Base-by-base conservation (phyloP, 1,140 invertebrate species). In the Neodiprion virginianus region DNA sequence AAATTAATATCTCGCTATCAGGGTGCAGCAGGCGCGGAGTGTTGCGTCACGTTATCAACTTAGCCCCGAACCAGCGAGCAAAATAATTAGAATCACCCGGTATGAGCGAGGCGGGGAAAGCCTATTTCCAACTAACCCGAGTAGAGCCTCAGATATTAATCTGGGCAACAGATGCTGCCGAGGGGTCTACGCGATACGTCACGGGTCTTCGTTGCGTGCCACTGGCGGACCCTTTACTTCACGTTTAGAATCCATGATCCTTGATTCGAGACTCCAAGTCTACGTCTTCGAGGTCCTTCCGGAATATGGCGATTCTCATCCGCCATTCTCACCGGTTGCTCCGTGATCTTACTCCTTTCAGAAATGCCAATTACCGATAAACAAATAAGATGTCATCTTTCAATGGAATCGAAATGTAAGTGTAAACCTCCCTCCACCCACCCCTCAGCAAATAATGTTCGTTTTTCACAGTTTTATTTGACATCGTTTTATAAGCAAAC, bases 51-150 rank as follows among this genome's bases (percentile, higher is more conserved):
- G 80, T 85, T 85, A 86, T 85, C 85, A 75, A 72, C 78, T 85
- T 85, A 84, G 79, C 78, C 75, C 77, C 79, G 77, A 82, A 76
- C 79, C 81, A 84, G 74, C 76, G 79, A 79, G 79, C 83, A 83
- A 86, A 85, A 86, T 86, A 85, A 86, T 86, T 86, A 85, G 81
- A 81, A 47, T 75, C 76, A 78, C 72, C 76, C 48, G 17, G 28
- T 74, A 72, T 74, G 72, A 76, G 73, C 75, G 67, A 48, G 65
- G 23, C 72, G 28, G 69, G 77, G 48, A 77, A 77, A 79, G 79
- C 73, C 75, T 76, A 82, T 83, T 80, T 81, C 76, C 72, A 76
- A 69, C 72, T 80, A 83, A 81, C 71, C 72, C 77, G 75, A 65
- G 28, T 40, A 40, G 28, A 40, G 12, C 1, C 7, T 65, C 61